Conservation (phyloP, 2,113 vertebrate genomes). For the Ciconia boyciana region DNA sequence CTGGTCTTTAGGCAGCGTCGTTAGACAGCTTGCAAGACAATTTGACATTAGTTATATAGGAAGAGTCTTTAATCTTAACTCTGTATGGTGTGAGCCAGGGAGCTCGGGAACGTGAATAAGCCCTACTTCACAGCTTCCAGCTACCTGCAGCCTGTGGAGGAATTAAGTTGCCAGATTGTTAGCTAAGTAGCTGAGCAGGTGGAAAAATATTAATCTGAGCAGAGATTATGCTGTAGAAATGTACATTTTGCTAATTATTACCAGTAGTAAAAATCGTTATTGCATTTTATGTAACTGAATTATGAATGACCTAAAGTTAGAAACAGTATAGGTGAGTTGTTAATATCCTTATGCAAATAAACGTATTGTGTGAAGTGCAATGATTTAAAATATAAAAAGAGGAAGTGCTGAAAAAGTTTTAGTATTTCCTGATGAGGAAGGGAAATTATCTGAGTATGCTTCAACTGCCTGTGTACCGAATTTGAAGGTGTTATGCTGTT, state of each 20-base stretch:
- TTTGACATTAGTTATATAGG: background rate
- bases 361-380: background rate
- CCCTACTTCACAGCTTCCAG: background rate
- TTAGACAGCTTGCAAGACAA: background rate
- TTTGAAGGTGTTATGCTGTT: background rate
- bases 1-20: rapidly evolving
- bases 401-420: conserved; percentile 9
- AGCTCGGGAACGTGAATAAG: background rate
- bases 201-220: background rate
- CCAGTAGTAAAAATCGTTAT: background rate
- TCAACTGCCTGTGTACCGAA: background rate
- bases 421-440: background rate
- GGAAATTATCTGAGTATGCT: background rate
- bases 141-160: background rate
- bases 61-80: background rate
- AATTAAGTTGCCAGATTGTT: background rate
- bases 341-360: background rate
- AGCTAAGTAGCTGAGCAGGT: background rate
- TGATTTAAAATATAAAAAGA: background rate
- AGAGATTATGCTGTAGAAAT: background rate
- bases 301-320: conserved; percentile 38
- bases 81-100: background rate
- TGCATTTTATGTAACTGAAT: background rate
- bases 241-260: background rate
- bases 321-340: background rate